Conservation (phyloP, 2,113 vertebrate genomes). For the Haemorhous mexicanus region DNA sequence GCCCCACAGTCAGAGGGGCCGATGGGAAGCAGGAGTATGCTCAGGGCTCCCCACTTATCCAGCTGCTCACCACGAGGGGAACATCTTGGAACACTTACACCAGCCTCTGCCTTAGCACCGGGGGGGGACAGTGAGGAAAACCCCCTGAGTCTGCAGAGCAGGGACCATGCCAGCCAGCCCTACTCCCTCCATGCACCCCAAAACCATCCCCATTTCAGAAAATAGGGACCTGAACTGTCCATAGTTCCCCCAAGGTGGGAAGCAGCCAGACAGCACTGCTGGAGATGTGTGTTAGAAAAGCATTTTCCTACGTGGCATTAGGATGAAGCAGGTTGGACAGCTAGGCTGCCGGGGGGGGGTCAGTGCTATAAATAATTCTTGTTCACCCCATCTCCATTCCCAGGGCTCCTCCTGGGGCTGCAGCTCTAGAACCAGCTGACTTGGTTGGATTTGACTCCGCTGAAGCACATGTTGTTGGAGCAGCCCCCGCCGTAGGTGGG, state of each 20-base stretch:
- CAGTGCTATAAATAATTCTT: conserved; percentile 34
- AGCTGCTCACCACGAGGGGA: background rate
- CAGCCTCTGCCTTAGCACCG: background rate
- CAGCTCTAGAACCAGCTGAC: conserved; percentile 65
- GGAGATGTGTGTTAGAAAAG: background rate
- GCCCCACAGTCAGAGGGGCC: background rate
- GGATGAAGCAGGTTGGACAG: background rate
- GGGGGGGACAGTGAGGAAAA: background rate
- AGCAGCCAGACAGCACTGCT: background rate
- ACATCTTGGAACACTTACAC: background rate
- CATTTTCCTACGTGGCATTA: background rate
- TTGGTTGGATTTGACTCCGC: conserved; percentile 70
- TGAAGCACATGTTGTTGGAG: conserved; percentile 84
- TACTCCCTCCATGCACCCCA: accelerated
- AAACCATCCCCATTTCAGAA: background rate
- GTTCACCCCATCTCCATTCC: background rate
- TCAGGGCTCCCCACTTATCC: background rate
- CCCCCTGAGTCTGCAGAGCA: accelerated
- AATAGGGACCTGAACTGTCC: background rate
- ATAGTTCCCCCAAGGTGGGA: background rate
- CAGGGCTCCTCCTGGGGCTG: background rate
- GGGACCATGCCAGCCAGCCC: background rate
- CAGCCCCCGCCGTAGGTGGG: conserved; percentile 81
- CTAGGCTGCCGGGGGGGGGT: background rate
- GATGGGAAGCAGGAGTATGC: accelerated